These are phyloP conservation scores for Liodrosophila aerea DNA, from an alignment of 2,888 invertebrate genomes.

Conservation along the genomic window DNA sequence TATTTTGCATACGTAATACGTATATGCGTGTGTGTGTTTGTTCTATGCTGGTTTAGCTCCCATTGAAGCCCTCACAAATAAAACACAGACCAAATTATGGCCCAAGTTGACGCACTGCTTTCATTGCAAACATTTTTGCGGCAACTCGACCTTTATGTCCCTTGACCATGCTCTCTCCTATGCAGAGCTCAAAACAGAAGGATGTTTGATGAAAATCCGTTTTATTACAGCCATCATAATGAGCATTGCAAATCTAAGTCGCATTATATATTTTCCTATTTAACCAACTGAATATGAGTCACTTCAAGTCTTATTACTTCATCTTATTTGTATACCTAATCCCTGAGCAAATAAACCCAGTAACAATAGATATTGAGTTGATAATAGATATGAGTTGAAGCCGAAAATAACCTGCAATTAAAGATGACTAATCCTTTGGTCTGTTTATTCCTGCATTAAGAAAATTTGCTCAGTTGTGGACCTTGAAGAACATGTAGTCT, in stretches of 20 bases:
- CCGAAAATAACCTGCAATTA: too few relatives aligned
- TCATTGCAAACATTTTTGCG: constrained; percentile 34
- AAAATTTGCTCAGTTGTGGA: too few relatives aligned
- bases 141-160: constrained; percentile 25
- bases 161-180: neutral
- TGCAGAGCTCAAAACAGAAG: constrained; percentile 20
- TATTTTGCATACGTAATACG: constrained; percentile 43
- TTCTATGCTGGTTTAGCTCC: constrained; percentile 39
- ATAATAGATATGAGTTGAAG: too few relatives aligned
- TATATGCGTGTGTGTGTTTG: constrained; percentile 4
- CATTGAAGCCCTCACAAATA: constrained; percentile 34
- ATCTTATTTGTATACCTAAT: too few relatives aligned
- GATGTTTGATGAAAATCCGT: constrained; percentile 17
- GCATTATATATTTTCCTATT: too few relatives aligned
- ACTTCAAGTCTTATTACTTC: too few relatives aligned
- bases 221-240: constrained; percentile 17
- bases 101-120: constrained; percentile 62
- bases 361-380: too few relatives aligned
- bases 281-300: too few relatives aligned
- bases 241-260: neutral
- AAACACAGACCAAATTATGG: constrained; percentile 47
- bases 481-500: too few relatives aligned
- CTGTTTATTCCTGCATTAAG: too few relatives aligned
- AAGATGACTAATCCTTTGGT: too few relatives aligned
- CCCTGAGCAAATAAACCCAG: too few relatives aligned